These are phyloP conservation scores for Geotrupes spiniger DNA, from an alignment of 2,888 invertebrate genomes.

Conservation along the genomic window DNA sequence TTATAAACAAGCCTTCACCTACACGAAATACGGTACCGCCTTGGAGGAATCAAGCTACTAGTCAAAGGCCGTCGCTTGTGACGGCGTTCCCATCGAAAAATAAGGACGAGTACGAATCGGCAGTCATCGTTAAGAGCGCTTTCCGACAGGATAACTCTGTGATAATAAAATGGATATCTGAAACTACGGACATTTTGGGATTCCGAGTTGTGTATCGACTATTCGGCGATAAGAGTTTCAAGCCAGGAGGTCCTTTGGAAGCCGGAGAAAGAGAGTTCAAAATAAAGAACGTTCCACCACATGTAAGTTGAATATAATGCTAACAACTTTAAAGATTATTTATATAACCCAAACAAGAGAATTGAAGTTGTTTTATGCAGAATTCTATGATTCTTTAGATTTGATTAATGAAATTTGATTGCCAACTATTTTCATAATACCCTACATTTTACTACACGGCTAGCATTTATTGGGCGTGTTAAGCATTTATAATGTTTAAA, in stretches of 20 bases:
- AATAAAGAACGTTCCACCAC: slow-evolving; percentile 88
- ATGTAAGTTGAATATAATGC: slow-evolving; percentile 54
- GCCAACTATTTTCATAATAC: too few relatives aligned
- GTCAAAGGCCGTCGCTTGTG: slow-evolving; percentile 68
- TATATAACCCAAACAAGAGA: not conserved
- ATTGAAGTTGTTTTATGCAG: not conserved
- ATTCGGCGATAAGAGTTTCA: slow-evolving; percentile 87
- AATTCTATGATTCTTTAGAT: too few relatives aligned
- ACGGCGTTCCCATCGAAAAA: slow-evolving; percentile 67
- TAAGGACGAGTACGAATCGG: slow-evolving; percentile 65
- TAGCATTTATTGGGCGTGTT: too few relatives aligned
- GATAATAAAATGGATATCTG: slow-evolving; percentile 89
- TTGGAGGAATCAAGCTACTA: slow-evolving; percentile 40
- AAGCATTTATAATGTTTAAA: too few relatives aligned
- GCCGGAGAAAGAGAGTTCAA: slow-evolving; percentile 88
- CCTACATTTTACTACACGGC: too few relatives aligned
- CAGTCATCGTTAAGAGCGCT: slow-evolving; percentile 82
- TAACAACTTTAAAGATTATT: too few relatives aligned
- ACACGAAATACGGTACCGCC: slow-evolving; percentile 37
- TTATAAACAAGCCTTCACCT: slow-evolving; percentile 31
- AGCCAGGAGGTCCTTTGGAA: slow-evolving; percentile 85
- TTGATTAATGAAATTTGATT: too few relatives aligned
- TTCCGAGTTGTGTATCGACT: slow-evolving; percentile 85
- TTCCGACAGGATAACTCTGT: slow-evolving; percentile 83
- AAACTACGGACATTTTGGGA: slow-evolving; percentile 82